These are phyloP conservation scores for Vesta saturnalis DNA, from an alignment of 2,888 invertebrate genomes.

Conservation along the genomic window DNA sequence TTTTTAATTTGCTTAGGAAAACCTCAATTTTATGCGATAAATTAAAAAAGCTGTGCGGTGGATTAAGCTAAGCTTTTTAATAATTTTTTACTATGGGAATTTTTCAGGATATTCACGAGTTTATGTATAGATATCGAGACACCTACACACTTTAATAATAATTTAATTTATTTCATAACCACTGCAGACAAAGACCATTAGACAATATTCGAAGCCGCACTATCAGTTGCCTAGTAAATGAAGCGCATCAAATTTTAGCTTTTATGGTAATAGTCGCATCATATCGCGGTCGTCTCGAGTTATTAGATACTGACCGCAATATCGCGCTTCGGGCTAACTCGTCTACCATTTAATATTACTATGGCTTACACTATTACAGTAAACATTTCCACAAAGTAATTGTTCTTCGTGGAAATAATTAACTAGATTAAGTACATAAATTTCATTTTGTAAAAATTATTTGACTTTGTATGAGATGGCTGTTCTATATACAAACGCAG, in stretches of 20 bases:
- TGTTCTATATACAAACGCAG: too few relatives aligned
- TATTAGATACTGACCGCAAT: conserved; percentile 37
- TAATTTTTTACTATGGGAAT: conserved; percentile 21
- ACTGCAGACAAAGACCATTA: conserved; percentile 25
- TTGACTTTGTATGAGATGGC: too few relatives aligned
- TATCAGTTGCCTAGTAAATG: conserved; percentile 29
- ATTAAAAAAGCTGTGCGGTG: conserved; percentile 24
- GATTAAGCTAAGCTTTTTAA: conserved; percentile 24
- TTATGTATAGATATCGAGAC: neutral
- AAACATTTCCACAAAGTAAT: conserved; percentile 11
- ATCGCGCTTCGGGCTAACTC: conserved; percentile 28
- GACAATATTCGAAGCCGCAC: conserved; percentile 19
- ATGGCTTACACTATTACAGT: conserved; percentile 10
- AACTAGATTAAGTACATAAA: conserved; percentile 9
- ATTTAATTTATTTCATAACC: conserved; percentile 15
- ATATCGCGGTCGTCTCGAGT: conserved; percentile 32
- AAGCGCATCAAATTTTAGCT: conserved; percentile 37
- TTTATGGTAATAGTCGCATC: conserved; percentile 36
- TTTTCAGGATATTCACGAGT: neutral
- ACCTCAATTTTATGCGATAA: conserved; percentile 22
- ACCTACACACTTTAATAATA: conserved; percentile 9
- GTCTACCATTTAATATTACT: conserved; percentile 24
- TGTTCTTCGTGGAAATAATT: neutral
- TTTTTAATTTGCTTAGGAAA: conserved; percentile 32
- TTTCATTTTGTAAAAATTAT: neutral